phyloP scores from a whole-genome alignment of 2,888 invertebrate species.

The Sisyra nigra region DNA sequence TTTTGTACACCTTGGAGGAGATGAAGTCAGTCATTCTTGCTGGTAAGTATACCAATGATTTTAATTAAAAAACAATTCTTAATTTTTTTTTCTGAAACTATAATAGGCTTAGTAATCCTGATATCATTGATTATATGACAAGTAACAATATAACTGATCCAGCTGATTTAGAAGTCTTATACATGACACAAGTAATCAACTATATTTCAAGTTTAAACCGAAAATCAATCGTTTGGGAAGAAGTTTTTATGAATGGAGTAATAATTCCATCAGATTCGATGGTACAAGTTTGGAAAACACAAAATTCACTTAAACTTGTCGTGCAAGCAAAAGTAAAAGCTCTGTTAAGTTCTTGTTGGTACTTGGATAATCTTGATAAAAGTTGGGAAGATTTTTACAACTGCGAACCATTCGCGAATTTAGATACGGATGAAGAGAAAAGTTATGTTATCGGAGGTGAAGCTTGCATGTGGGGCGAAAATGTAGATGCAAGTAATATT shows the following conservation, averaged over 20 bases:
- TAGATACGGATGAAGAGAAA: constrained; percentile 33
- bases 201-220: constrained; percentile 31
- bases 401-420: constrained; percentile 45
- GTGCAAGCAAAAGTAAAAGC: constrained; percentile 44
- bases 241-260: constrained; percentile 67
- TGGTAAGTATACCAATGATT: constrained; percentile 42
- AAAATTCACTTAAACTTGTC: constrained; percentile 25
- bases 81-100: constrained; percentile 9
- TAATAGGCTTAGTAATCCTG: constrained; percentile 44
- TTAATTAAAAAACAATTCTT: background rate
- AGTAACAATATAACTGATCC: constrained; percentile 32
- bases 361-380: constrained; percentile 54
- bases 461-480: constrained; percentile 87
- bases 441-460: constrained; percentile 71
- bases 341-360: constrained; percentile 75
- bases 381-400: constrained; percentile 53
- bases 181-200: constrained; percentile 42
- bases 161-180: constrained; percentile 48
- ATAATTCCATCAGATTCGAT: constrained; percentile 43
- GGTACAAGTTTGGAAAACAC: constrained; percentile 67
- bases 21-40: constrained; percentile 72
- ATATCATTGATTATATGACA: constrained; percentile 43
- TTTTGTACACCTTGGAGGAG: constrained; percentile 84
- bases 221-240: constrained; percentile 65
- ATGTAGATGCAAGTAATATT: constrained; percentile 50